These are phyloP conservation scores for Arrhamphus sclerolepis DNA, from an alignment of 2,797 vertebrate species.

Conservation along the genomic window DNA sequence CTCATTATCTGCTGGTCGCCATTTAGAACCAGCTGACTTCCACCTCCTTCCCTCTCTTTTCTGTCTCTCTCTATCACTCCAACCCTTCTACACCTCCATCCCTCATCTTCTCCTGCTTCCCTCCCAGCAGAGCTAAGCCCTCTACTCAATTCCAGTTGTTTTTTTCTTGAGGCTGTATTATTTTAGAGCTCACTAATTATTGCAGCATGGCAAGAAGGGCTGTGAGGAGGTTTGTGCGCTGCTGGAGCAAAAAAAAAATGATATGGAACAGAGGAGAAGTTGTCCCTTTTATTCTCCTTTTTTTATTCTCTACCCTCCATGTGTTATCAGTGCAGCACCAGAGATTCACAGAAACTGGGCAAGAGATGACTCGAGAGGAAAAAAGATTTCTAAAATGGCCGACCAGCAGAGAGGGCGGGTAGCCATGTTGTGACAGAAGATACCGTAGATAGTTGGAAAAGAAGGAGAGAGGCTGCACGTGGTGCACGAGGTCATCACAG, in stretches of 20 bases:
- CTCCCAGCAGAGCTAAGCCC: slow-evolving; percentile 67
- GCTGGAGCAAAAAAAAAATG: slow-evolving; percentile 28
- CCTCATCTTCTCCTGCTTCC: slow-evolving; percentile 20
- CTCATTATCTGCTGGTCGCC: slow-evolving; percentile 61
- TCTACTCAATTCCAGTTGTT: slow-evolving; percentile 66
- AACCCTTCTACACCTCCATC: slow-evolving; percentile 1
- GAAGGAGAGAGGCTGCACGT: neutral
- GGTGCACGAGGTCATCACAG: too few species aligned
- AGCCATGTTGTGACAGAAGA: slow-evolving; percentile 53
- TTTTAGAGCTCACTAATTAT: slow-evolving; percentile 78
- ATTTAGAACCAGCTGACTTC: slow-evolving; percentile 66
- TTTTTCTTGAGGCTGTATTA: slow-evolving; percentile 74
- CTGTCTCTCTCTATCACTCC: slow-evolving; percentile 8
- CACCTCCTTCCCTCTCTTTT: slow-evolving; percentile 31
- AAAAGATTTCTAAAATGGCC: slow-evolving; percentile 67
- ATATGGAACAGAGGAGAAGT: slow-evolving; percentile 27
- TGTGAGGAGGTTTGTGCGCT: slow-evolving; percentile 55
- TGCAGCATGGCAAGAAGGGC: slow-evolving; percentile 63
- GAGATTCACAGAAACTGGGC: slow-evolving; percentile 15
- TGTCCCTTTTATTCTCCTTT: neutral
- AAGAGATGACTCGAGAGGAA: slow-evolving; percentile 31
- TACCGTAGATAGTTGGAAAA: neutral
- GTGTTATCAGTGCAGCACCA: slow-evolving; percentile 27
- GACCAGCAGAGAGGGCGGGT: slow-evolving; percentile 41
- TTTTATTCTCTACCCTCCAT: slow-evolving; percentile 9